Evolutionary conservation across 2,113 vertebrate species (phyloP).

Genomic region (Beaufortia kweichowensis): DNA sequence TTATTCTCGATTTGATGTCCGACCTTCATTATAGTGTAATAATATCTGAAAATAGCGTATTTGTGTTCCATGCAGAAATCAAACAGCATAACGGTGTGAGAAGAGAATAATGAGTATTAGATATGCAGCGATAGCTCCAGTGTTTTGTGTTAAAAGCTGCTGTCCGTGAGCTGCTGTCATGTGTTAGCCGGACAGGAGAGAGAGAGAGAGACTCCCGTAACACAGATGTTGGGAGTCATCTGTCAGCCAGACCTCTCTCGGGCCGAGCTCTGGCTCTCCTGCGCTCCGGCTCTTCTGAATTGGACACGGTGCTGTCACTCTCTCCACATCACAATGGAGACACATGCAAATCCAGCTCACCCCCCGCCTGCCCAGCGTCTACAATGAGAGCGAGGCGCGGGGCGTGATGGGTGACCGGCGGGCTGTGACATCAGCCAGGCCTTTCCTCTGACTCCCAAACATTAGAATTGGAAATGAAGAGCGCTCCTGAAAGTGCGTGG

Average conservation of each 20-base stretch:
- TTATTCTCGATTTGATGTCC: too few relatives aligned
- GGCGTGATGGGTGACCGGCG: slow-evolving; percentile 69
- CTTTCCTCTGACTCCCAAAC: slow-evolving; percentile 65
- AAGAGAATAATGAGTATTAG: too few relatives aligned
- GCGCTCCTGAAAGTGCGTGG: slow-evolving; percentile 86
- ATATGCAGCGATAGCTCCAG: too few relatives aligned
- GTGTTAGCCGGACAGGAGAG: slow-evolving; percentile 63
- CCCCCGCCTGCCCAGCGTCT: slow-evolving; percentile 85
- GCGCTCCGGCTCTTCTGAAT: slow-evolving; percentile 92
- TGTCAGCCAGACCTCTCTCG: slow-evolving; percentile 97
- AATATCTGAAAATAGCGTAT: too few relatives aligned
- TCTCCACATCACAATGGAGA: slow-evolving; percentile 93
- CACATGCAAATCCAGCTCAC: slow-evolving; percentile 94
- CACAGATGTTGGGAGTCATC: slow-evolving; percentile 99
- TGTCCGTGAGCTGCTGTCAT: slow-evolving; percentile 36
- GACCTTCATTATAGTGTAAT: too few relatives aligned
- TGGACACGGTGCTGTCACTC: slow-evolving; percentile 99
- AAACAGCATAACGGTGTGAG: too few relatives aligned
- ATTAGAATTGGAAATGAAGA: slow-evolving; percentile 99
- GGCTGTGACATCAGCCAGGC: slow-evolving; percentile 89
- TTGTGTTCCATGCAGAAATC: too few relatives aligned
- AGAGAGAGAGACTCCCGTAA: slow-evolving; percentile 84
- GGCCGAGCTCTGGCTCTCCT: slow-evolving; percentile 89
- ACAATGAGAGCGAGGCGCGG: slow-evolving; percentile 78
- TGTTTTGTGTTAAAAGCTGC: too few relatives aligned